phyloP scores from a whole-genome alignment of 2,888 invertebrate species.

The Scotopteryx bipunctaria region DNA sequence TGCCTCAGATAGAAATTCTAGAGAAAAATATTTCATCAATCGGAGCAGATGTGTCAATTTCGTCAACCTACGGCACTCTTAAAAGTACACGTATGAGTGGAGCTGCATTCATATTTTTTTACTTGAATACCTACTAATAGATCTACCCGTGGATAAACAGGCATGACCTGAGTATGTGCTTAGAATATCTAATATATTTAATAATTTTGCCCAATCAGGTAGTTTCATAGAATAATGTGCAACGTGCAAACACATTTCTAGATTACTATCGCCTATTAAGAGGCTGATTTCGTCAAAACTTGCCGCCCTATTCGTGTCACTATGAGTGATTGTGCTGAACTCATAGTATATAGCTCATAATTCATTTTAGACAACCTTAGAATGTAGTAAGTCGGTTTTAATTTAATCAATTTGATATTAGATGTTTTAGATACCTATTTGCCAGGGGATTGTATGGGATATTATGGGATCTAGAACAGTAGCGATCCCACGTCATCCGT shows the following conservation, averaged over 20 bases:
- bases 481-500: constrained; percentile 14
- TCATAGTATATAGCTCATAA: constrained; percentile 76
- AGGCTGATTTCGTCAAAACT: constrained; percentile 38
- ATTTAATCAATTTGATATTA: constrained; percentile 51
- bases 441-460: constrained; percentile 52
- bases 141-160: too few species aligned
- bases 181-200: not conserved
- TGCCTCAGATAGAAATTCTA: constrained; percentile 21
- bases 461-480: constrained; percentile 7
- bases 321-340: constrained; percentile 83
- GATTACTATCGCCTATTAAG: constrained; percentile 23
- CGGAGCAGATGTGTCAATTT: constrained; percentile 13
- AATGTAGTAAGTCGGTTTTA: constrained; percentile 50
- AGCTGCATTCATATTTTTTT: too few species aligned
- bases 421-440: constrained; percentile 46
- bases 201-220: not conserved
- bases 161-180: too few species aligned
- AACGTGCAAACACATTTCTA: not conserved
- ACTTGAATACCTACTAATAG: too few species aligned
- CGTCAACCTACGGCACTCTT: constrained; percentile 12
- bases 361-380: constrained; percentile 69
- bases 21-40: constrained; percentile 16
- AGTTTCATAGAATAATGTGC: not conserved
- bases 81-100: too few species aligned
- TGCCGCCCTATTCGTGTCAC: constrained; percentile 67